Conservation (phyloP, 2,888 invertebrate genomes). For the Hydrotaea cyrtoneurina region DNA sequence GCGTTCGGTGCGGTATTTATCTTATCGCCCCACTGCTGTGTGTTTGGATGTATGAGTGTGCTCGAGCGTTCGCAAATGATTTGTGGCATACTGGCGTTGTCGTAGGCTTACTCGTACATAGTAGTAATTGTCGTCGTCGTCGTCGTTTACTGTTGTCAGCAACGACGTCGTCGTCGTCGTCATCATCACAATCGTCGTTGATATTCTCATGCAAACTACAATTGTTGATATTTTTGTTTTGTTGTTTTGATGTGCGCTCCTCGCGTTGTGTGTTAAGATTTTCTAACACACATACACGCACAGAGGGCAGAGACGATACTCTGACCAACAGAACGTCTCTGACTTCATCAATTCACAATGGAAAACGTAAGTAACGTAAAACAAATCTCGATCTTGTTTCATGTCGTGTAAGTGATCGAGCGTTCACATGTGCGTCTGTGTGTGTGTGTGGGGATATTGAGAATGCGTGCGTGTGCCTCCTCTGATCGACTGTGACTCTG, state of each 20-base stretch:
- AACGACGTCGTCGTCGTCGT: neutral
- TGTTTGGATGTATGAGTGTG: neutral
- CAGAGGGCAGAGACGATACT: neutral
- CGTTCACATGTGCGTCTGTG: neutral
- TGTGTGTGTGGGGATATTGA: neutral
- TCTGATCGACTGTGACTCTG: neutral
- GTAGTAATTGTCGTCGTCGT: neutral
- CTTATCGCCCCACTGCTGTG: neutral
- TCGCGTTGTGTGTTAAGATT: neutral
- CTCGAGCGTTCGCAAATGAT: neutral
- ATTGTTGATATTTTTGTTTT: no score
- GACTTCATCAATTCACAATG: neutral
- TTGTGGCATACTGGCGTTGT: neutral
- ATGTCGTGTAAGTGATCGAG: neutral
- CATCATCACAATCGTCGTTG: neutral
- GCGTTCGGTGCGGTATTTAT: no score
- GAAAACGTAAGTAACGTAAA: neutral
- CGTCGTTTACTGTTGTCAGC: neutral
- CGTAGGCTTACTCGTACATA: neutral
- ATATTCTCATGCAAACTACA: neutral
- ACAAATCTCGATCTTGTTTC: neutral
- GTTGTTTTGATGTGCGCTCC: no score
- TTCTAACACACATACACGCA: neutral
- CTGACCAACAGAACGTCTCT: neutral
- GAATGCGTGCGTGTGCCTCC: slow-evolving; percentile 7